Conservation (phyloP, 2,888 invertebrate genomes). For the Zeuzera pyrina region DNA sequence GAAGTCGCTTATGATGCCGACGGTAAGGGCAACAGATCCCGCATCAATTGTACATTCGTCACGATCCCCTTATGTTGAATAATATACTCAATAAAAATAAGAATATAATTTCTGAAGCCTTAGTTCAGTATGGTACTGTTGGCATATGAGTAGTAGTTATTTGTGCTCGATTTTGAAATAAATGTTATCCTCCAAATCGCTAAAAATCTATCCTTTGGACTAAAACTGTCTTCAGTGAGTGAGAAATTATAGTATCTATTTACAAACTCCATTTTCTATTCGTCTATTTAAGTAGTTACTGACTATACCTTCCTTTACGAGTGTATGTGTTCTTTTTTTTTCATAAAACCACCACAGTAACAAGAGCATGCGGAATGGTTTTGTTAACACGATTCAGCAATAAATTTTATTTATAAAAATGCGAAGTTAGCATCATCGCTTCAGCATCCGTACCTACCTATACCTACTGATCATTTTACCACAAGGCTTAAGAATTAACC, state of each 20-base stretch:
- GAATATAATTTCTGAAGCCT: slow-evolving; percentile 16
- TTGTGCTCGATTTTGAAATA: too few species aligned
- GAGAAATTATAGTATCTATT: slow-evolving; percentile 43
- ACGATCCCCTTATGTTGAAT: slow-evolving; percentile 27
- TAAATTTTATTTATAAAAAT: too few species aligned
- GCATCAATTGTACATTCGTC: slow-evolving; percentile 52
- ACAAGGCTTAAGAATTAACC: too few species aligned
- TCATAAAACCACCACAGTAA: too few species aligned
- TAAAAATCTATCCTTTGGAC: too few species aligned
- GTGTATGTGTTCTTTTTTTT: slow-evolving; percentile 60
- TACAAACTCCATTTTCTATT: slow-evolving; percentile 21
- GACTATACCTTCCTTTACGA: slow-evolving; percentile 23
- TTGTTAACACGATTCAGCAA: too few species aligned
- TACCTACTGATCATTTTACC: too few species aligned
- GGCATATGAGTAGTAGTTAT: too few species aligned
- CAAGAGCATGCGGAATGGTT: too few species aligned
- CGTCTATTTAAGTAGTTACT: neutral
- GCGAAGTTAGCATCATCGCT: too few species aligned
- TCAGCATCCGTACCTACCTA: too few species aligned
- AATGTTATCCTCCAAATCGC: too few species aligned
- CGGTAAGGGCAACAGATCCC: slow-evolving; percentile 75
- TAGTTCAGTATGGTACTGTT: slow-evolving; percentile 15
- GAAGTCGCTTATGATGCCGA: slow-evolving; percentile 83
- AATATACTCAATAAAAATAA: slow-evolving; percentile 3
- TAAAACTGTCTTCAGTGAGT: slow-evolving; percentile 43